Conservation (phyloP, 2,888 invertebrate genomes). For the Pristionchus exspectatus region DNA sequence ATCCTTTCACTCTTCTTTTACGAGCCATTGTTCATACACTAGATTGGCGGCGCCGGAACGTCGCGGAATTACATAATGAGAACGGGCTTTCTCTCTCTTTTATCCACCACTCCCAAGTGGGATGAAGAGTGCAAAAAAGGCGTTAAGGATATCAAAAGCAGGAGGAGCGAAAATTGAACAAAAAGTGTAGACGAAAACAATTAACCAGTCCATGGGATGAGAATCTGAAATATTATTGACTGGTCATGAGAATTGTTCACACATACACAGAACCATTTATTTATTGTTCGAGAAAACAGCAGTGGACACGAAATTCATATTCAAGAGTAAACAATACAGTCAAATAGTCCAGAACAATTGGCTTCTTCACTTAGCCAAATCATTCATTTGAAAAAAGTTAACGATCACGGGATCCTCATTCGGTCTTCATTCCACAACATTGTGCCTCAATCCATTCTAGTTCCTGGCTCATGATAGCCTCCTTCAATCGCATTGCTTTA, state of each 20-base stretch:
- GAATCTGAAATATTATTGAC: too few species aligned
- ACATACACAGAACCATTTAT: background rate
- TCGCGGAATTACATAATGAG: slow-evolving; percentile 40
- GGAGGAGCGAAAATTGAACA: background rate
- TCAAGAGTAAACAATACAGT: background rate
- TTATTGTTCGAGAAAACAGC: background rate
- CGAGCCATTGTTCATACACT: slow-evolving; percentile 36
- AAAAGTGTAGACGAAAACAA: slow-evolving; percentile 1
- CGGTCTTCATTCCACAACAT: slow-evolving; percentile 1
- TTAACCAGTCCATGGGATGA: background rate
- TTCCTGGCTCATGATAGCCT: slow-evolving; percentile 43
- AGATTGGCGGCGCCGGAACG: slow-evolving; percentile 36
- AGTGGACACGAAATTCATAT: background rate
- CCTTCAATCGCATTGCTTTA: slow-evolving; percentile 34
- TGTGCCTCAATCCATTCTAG: slow-evolving; percentile 35
- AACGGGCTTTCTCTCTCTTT: slow-evolving; percentile 36
- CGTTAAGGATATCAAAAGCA: slow-evolving; percentile 22
- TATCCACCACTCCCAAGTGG: background rate
- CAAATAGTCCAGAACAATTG: background rate
- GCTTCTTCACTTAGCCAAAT: background rate
- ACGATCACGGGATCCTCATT: background rate
- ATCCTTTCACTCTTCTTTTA: background rate
- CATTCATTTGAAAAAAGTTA: background rate
- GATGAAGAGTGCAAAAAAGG: slow-evolving; percentile 27
- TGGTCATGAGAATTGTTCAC: background rate